Conservation (phyloP, 1,140 invertebrate genomes). For the Cydia splendana region DNA sequence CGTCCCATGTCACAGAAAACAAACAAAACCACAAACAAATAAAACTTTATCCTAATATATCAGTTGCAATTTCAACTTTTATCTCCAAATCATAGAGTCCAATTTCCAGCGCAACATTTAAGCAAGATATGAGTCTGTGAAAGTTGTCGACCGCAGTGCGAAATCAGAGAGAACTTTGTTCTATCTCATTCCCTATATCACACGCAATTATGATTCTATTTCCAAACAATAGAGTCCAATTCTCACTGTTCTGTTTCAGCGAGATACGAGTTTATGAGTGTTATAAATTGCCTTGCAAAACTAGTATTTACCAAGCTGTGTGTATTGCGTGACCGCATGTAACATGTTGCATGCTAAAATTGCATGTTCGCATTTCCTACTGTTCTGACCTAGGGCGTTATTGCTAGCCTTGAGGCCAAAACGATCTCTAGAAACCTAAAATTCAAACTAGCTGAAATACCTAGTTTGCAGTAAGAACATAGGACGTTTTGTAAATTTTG, state of each 20-base stretch:
- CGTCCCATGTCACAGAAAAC: not conserved
- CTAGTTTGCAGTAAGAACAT: not conserved
- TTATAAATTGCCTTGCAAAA: not conserved
- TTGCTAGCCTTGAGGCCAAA: conserved; percentile 9
- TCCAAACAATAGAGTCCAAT: not conserved
- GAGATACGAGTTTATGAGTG: not conserved
- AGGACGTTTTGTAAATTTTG: not conserved
- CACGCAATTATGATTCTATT: not conserved
- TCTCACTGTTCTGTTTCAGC: not conserved
- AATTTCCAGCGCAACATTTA: not conserved
- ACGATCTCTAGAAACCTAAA: not conserved
- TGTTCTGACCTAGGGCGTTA: conserved; percentile 18
- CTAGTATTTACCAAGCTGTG: not conserved
- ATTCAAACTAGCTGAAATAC: not conserved
- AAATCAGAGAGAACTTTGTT: not conserved
- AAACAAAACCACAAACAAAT: not conserved
- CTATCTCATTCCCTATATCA: not conserved
- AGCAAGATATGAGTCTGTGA: not conserved
- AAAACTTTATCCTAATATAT: not conserved
- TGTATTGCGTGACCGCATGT: conserved; percentile 5
- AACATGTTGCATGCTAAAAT: conserved; percentile 16
- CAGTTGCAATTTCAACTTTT: not conserved
- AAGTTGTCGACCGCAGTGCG: not conserved
- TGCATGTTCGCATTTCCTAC: conserved; percentile 15
- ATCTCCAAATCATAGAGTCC: not conserved